Percentiles rank a stretch among this genome's conserved stretches.
Evolutionary conservation across 2,888 invertebrate genomes (phyloP).

Genomic region (Drosophila pseudotakahashii): DNA sequence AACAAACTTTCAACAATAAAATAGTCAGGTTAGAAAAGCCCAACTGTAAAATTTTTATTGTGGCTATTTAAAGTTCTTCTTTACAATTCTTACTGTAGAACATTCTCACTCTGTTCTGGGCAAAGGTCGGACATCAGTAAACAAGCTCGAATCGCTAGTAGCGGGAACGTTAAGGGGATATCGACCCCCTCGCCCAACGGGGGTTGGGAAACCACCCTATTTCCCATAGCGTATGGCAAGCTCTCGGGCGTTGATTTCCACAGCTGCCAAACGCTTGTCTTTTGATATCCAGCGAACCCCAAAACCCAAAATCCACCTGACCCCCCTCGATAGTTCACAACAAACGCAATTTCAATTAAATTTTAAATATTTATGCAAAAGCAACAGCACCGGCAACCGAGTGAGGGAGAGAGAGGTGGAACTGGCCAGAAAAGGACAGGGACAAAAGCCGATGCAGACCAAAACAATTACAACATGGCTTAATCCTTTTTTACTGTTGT

Average conservation of each 20-base stretch:
- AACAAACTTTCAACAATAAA: too few species aligned
- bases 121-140: slow-evolving; percentile 66
- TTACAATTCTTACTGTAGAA: background rate
- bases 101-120: slow-evolving; percentile 5
- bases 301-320: slow-evolving; percentile 17
- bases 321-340: slow-evolving; percentile 20
- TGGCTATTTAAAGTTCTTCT: background rate
- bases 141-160: slow-evolving; percentile 60
- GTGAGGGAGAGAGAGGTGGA: slow-evolving; percentile 18
- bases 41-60: too few species aligned
- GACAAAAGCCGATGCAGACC: slow-evolving; percentile 36
- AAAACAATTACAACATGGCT: slow-evolving; percentile 54
- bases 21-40: too few species aligned
- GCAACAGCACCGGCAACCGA: slow-evolving; percentile 19
- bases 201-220: slow-evolving; percentile 36
- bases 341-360: slow-evolving; percentile 78
- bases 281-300: slow-evolving; percentile 70
- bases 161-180: slow-evolving; percentile 37
- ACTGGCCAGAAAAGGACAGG: slow-evolving; percentile 4
- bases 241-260: slow-evolving; percentile 78
- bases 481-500: slow-evolving; percentile 48
- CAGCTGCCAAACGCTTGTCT: slow-evolving; percentile 78
- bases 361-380: slow-evolving; percentile 76
- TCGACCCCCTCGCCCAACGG: slow-evolving; percentile 16
- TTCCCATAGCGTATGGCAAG: slow-evolving; percentile 35